Evolutionary conservation across 2,797 vertebrate species (phyloP), one percentile per base, ranked within the genome.

Genomic region (Chromobotia macracanthus): DNA sequence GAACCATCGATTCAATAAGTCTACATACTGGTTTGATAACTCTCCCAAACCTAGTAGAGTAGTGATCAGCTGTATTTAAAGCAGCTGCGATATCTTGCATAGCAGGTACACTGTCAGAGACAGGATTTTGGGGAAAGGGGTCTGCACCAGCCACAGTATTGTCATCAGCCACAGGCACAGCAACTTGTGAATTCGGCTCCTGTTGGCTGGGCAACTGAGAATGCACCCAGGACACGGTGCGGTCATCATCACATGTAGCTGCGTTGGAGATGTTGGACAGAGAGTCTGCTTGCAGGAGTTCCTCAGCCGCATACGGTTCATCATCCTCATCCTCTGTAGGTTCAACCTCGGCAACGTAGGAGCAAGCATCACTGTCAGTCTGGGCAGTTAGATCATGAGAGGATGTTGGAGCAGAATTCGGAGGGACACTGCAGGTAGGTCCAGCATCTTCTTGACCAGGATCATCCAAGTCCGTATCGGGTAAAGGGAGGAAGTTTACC

Each of bases 1-100:
- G 69, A 9, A 66, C 63, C 75, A 78, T 60, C 9, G 75, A 77
- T 18, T 82, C 50, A 21, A 73, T 82, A 12, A 75, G 35, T 19
- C 76, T 56, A 13, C 53, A 56, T 1, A 81, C 74, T 56, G 80
- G 80, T 55, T 56, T 81, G 9, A 81, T 72, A 16, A 77, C 48
- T 48, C 74, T 81, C 9, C 80, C 75, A 68, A 82, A 70, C 55
- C 81, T 65, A 18, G 63, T 61, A 46, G 64, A 19, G 31, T 21
- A 51, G 10, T 1, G 46, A 72, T 48, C 13, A 11, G n/a, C n/a
- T n/a, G n/a, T n/a, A n/a, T n/a, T 41, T 41, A 3, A 41, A 41
- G 3, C 38, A 41, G 38, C 38, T 41, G 8, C 38, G 38, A 8
- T 3, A 41, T 8, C 38, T 41, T 41, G 38, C n/a, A n/a, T n/a